Conservation (phyloP, 1,140 invertebrate species). For the Campoletis sonorensis region DNA sequence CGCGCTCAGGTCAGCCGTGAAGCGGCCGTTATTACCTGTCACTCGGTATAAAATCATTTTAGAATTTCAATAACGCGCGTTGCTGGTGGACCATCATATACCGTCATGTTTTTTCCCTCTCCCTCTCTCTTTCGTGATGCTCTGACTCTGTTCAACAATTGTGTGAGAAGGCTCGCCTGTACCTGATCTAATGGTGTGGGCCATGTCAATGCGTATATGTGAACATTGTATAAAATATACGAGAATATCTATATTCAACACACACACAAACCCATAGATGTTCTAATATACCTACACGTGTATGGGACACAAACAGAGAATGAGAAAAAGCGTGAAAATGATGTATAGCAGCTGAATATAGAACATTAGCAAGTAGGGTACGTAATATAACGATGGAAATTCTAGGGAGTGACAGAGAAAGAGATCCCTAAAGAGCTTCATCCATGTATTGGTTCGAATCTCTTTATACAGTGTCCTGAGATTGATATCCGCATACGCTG, state of each 20-base stretch:
- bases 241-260: too few species aligned
- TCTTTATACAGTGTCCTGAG: too few species aligned
- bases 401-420: background rate
- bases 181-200: too few species aligned
- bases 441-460: too few species aligned
- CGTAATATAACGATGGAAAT: background rate
- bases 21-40: constrained; percentile 72
- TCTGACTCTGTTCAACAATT: background rate
- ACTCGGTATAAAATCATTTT: constrained; percentile 73
- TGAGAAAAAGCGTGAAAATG: background rate
- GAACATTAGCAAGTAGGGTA: background rate
- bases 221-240: too few species aligned
- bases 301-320: too few species aligned
- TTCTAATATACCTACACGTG: too few species aligned
- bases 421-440: background rate
- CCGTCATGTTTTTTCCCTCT: background rate
- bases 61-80: constrained; percentile 70
- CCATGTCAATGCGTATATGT: too few species aligned
- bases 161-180: background rate
- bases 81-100: constrained; percentile 3
- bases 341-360: background rate
- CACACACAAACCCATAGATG: too few species aligned
- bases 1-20: constrained; percentile 55
- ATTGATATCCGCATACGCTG: too few species aligned
- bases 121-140: background rate